Conservation (phyloP, 37 sponge, comb jelly and placozoan species). For the Beroe forskalii region DNA sequence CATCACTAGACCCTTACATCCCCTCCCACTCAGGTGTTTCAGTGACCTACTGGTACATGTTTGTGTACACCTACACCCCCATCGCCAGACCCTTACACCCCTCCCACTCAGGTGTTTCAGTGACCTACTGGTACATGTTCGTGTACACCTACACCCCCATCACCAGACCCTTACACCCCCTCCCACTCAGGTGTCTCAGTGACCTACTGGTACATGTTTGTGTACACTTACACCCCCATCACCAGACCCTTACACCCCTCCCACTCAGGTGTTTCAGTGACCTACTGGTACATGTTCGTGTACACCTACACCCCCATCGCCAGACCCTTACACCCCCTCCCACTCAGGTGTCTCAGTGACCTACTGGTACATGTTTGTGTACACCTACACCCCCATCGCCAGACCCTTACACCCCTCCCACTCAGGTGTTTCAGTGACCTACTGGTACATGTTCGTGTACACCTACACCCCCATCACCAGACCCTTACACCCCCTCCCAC, state of each 20-base stretch:
- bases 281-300: background rate
- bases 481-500: too few relatives aligned
- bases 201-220: slow-evolving; percentile 55
- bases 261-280: background rate
- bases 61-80: slow-evolving; percentile 20
- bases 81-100: background rate
- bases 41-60: slow-evolving; percentile 47
- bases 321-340: too few relatives aligned
- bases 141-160: slow-evolving; percentile 20
- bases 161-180: background rate
- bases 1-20: background rate
- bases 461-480: too few relatives aligned
- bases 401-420: too few relatives aligned
- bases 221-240: slow-evolving; percentile 7
- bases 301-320: too few relatives aligned
- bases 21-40: slow-evolving; percentile 8
- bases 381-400: too few relatives aligned
- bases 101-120: background rate
- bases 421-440: slow-evolving; percentile 4
- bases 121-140: slow-evolving; percentile 53
- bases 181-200: slow-evolving; percentile 2
- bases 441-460: background rate
- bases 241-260: background rate
- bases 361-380: too few relatives aligned
- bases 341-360: too few relatives aligned